Evolutionary conservation across 2,888 invertebrate species (phyloP).

Genomic region (Sarcophaga caerulescens): DNA sequence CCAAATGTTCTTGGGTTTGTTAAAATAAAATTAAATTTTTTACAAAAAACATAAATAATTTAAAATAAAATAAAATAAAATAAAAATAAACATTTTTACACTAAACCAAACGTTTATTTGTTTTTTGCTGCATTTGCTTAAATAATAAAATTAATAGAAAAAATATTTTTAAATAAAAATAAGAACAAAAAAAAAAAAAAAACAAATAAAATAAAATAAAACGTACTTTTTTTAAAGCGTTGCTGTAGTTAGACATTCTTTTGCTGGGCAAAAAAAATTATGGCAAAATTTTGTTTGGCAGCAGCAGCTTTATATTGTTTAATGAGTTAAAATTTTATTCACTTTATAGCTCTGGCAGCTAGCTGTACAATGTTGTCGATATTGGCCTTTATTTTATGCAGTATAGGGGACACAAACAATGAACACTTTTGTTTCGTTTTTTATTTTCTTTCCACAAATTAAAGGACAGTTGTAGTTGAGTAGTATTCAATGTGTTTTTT

Average conservation of each 20-base stretch:
- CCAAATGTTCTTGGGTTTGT: conserved; percentile 13
- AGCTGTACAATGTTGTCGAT: conserved; percentile 45
- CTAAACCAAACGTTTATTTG: conserved; percentile 67
- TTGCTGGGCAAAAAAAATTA: conserved; percentile 59
- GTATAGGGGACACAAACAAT: conserved; percentile 41
- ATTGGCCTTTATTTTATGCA: conserved; percentile 16
- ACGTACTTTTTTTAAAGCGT: conserved; percentile 68
- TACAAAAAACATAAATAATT: conserved; percentile 58
- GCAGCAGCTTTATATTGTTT: conserved; percentile 46
- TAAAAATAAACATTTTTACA: conserved; percentile 55
- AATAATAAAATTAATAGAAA: neutral
- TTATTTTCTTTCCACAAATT: too few relatives aligned
- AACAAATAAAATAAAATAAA: conserved; percentile 59
- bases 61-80: conserved; percentile 29
- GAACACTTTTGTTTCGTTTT: conserved; percentile 31
- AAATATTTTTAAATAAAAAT: conserved; percentile 28
- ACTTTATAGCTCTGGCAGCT: conserved; percentile 41
- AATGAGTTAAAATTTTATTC: conserved; percentile 17
- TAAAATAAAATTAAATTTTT: conserved; percentile 24
- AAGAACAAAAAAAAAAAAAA: conserved; percentile 44
- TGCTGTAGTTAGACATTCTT: conserved; percentile 44
- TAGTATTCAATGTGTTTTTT: conserved; percentile 1
- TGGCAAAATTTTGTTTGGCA: conserved; percentile 63
- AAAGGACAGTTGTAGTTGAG: conserved; percentile 14
- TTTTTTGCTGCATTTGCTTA: conserved; percentile 1